phyloP scores from a whole-genome alignment of 1,140 invertebrate species.

The Tetramorium parvispinum region DNA sequence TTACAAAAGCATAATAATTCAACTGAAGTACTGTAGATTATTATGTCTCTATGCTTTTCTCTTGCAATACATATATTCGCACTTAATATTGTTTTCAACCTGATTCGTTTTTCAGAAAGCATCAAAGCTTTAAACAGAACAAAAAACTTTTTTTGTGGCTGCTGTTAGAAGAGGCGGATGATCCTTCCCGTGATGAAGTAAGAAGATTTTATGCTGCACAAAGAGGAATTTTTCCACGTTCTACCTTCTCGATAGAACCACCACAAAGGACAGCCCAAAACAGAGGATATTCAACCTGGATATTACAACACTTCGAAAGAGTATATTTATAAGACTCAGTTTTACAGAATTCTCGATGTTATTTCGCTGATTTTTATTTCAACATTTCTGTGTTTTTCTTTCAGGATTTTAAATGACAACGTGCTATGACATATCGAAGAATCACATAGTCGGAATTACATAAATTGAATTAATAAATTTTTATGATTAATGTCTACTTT shows the following conservation, averaged over 20 bases:
- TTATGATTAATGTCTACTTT: too few species aligned
- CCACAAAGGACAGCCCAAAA: slow-evolving; percentile 52
- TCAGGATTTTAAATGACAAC: neutral
- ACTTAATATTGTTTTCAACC: slow-evolving; percentile 6
- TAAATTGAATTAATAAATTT: neutral
- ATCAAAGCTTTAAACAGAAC: slow-evolving; percentile 23
- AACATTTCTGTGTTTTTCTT: neutral
- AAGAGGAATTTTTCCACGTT: slow-evolving; percentile 44
- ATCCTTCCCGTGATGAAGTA: slow-evolving; percentile 60
- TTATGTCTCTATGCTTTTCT: neutral
- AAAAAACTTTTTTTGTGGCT: neutral
- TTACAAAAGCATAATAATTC: neutral
- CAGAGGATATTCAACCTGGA: slow-evolving; percentile 53
- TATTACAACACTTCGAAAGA: slow-evolving; percentile 61
- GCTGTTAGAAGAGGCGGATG: slow-evolving; percentile 33
- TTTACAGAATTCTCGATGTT: neutral
- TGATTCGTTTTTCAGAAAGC: neutral
- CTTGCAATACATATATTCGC: neutral
- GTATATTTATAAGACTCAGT: slow-evolving; percentile 55
- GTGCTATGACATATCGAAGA: neutral
- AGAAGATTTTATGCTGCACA: slow-evolving; percentile 30
- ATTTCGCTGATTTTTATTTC: slow-evolving; percentile 4
- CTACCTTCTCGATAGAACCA: slow-evolving; percentile 29
- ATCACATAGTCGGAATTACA: neutral
- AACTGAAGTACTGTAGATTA: neutral